These are phyloP conservation scores for Smutsia gigantea DNA, from an alignment of 2,797 vertebrate genomes.

Conservation along the genomic window DNA sequence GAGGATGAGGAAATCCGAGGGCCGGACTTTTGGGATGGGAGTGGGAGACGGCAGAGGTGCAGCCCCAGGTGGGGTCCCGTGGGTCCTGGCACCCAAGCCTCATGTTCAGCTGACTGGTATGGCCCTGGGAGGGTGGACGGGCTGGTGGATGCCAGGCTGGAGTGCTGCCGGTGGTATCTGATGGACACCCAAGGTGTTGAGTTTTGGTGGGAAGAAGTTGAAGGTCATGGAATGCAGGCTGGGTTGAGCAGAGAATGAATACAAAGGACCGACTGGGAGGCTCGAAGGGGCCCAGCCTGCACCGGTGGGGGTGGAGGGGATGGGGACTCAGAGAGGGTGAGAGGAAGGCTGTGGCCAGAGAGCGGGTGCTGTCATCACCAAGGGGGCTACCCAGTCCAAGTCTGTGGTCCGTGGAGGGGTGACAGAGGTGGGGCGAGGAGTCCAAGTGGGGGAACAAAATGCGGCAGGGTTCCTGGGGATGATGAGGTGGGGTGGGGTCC, in stretches of 20 bases:
- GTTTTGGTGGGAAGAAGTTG: background rate
- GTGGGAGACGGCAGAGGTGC: background rate
- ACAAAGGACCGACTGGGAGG: background rate
- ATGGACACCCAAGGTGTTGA: accelerated
- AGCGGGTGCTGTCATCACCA: background rate
- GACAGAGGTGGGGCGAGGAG: too few species aligned
- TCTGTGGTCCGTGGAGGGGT: accelerated
- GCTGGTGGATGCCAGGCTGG: too few species aligned
- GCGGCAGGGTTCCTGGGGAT: background rate
- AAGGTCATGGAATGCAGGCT: too few species aligned
- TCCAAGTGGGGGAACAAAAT: too few species aligned
- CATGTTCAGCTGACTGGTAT: accelerated
- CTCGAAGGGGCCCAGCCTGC: too few species aligned
- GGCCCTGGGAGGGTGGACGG: accelerated
- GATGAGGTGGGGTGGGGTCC: background rate
- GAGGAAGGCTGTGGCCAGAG: too few species aligned
- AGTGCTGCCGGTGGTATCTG: too few species aligned
- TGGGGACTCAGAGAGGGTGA: too few species aligned
- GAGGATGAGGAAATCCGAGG: background rate
- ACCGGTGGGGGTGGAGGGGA: too few species aligned
- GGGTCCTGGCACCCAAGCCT: too few species aligned
- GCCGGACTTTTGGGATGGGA: accelerated
- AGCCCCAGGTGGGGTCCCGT: accelerated
- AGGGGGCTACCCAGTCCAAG: background rate
- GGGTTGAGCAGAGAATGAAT: background rate